phyloP scores from a whole-genome alignment of 2,888 invertebrate species.

The Eupithecia vulgata region DNA sequence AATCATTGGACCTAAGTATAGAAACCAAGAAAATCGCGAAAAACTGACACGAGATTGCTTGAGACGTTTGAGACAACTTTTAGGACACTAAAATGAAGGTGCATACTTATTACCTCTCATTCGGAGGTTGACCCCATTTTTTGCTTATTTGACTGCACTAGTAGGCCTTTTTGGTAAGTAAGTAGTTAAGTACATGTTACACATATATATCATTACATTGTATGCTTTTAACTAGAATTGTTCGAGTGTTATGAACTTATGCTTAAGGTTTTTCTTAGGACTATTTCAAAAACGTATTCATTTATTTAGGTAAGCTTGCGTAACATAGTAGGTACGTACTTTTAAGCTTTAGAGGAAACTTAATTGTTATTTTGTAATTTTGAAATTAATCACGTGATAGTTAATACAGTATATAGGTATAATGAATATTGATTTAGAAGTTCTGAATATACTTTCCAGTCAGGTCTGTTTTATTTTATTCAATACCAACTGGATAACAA shows the following conservation, averaged over 20 bases:
- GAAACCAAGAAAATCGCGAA: too few relatives aligned
- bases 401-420: conserved; percentile 5
- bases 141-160: too few relatives aligned
- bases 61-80: too few relatives aligned
- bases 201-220: too few relatives aligned
- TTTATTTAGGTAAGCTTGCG: not conserved
- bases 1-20: too few relatives aligned
- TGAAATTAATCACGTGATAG: conserved; percentile 8
- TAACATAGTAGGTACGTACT: not conserved
- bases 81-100: too few relatives aligned
- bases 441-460: conserved; percentile 16
- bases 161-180: not conserved
- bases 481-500: not conserved
- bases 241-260: not conserved
- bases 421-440: not conserved
- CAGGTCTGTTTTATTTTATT: conserved; percentile 9
- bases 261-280: not conserved
- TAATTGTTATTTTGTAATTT: not conserved
- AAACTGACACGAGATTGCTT: too few relatives aligned
- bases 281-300: not conserved
- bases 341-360: not conserved
- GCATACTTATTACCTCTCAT: too few relatives aligned
- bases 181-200: not conserved
- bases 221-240: not conserved
- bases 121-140: too few relatives aligned